Percentiles rank a stretch among this genome's conserved stretches.
phyloP scores from a whole-genome alignment of 2,113 vertebrate species.

The Scomber scombrus region DNA sequence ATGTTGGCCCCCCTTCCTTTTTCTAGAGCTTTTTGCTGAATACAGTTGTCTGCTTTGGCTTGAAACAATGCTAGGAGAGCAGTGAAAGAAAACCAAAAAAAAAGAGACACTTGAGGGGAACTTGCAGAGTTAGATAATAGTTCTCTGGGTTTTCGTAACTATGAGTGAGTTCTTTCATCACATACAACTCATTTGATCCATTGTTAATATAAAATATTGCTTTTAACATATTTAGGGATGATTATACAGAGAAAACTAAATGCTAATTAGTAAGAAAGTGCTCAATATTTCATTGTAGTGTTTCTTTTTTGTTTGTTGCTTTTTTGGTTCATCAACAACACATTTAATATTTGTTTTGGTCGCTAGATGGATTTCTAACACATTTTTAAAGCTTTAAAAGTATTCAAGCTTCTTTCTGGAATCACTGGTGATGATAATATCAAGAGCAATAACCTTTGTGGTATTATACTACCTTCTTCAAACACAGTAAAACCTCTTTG shows the following conservation, averaged over 20 bases:
- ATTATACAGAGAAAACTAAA: background rate
- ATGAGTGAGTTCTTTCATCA: too few relatives aligned
- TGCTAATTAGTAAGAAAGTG: background rate
- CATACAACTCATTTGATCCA: too few relatives aligned
- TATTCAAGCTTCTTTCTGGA: background rate
- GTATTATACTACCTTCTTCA: conserved; percentile 24
- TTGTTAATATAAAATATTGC: too few relatives aligned
- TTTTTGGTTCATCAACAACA: background rate
- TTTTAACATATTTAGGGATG: background rate
- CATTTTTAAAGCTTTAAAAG: background rate
- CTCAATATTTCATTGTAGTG: background rate
- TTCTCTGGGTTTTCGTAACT: too few relatives aligned
- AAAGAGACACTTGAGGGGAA: too few relatives aligned
- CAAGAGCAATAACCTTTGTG: conserved; percentile 15
- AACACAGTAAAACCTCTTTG: conserved; percentile 25
- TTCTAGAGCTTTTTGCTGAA: too few relatives aligned
- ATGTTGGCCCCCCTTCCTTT: too few relatives aligned
- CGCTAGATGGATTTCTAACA: background rate
- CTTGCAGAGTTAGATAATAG: too few relatives aligned
- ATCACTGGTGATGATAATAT: background rate
- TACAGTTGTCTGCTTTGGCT: too few relatives aligned
- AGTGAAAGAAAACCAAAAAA: too few relatives aligned
- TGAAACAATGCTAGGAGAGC: too few relatives aligned
- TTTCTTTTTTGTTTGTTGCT: background rate
- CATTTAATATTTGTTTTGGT: background rate